These are phyloP conservation scores for Gymnobelideus leadbeateri DNA, from an alignment of 2,113 vertebrate genomes.

Conservation along the genomic window DNA sequence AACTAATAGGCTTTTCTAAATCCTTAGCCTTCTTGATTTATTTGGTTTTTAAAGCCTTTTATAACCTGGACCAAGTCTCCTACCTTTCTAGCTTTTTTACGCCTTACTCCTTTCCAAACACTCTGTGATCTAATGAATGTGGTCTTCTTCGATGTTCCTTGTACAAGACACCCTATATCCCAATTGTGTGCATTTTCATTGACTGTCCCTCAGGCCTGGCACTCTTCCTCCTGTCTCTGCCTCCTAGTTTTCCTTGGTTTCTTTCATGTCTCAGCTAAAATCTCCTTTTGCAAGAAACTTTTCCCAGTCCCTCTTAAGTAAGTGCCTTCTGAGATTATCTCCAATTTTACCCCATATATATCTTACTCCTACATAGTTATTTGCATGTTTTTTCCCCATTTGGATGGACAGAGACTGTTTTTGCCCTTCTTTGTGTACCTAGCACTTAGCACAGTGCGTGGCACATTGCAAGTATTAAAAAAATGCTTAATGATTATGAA, in stretches of 20 bases:
- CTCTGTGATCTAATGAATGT: background rate
- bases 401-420: background rate
- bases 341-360: background rate
- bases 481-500: background rate
- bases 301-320: background rate
- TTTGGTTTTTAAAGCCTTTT: background rate
- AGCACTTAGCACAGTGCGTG: background rate
- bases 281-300: background rate
- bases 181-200: background rate
- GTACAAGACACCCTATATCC: background rate
- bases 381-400: background rate
- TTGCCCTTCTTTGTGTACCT: background rate
- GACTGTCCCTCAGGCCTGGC: background rate
- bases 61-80: background rate
- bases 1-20: background rate
- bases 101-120: background rate
- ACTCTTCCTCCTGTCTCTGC: background rate
- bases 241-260: background rate
- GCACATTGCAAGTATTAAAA: background rate
- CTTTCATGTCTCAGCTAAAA: background rate
- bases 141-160: background rate
- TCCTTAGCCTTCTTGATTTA: background rate
- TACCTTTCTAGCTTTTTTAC: background rate
- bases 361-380: background rate
- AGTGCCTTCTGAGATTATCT: background rate